phyloP scores from a whole-genome alignment of 2,888 invertebrate genomes.

The Platynereis dumerilii region DNA sequence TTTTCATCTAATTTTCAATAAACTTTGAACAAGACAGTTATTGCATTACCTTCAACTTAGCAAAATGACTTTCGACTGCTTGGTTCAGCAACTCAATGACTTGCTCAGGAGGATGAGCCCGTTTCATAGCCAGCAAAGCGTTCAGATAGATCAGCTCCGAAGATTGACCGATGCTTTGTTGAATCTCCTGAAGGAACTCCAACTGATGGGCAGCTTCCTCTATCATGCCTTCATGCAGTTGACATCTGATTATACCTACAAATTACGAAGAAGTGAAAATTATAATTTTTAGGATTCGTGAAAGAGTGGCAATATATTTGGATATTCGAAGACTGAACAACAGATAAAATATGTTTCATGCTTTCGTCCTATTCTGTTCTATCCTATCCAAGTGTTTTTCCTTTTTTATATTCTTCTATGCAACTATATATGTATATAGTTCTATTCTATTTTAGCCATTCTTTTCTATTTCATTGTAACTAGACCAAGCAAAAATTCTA shows the following conservation, averaged over 20 bases:
- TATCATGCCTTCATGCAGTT: conserved; percentile 75
- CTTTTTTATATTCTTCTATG: no score
- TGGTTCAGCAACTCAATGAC: conserved; percentile 57
- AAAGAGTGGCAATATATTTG: neutral
- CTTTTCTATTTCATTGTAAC: no score
- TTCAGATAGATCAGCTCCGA: conserved; percentile 63
- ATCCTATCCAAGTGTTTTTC: no score
- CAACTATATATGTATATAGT: no score
- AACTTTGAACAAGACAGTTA: no score
- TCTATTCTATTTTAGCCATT: no score
- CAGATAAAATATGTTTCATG: no score
- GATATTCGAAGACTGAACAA: no score
- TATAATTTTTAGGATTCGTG: neutral
- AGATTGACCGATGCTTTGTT: conserved; percentile 72
- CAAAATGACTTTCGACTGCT: conserved; percentile 59
- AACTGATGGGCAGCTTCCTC: conserved; percentile 79
- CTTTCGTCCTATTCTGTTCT: no score
- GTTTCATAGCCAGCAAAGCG: conserved; percentile 62
- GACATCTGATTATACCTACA: conserved; percentile 80
- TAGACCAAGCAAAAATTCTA: no score
- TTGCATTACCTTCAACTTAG: conserved; percentile 56
- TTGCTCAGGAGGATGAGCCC: conserved; percentile 55
- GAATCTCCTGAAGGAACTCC: conserved; percentile 82
- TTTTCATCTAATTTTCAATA: no score
- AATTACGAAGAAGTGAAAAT: no score